phyloP scores from a whole-genome alignment of 2,888 invertebrate species.

The Euzophera pinguis region DNA sequence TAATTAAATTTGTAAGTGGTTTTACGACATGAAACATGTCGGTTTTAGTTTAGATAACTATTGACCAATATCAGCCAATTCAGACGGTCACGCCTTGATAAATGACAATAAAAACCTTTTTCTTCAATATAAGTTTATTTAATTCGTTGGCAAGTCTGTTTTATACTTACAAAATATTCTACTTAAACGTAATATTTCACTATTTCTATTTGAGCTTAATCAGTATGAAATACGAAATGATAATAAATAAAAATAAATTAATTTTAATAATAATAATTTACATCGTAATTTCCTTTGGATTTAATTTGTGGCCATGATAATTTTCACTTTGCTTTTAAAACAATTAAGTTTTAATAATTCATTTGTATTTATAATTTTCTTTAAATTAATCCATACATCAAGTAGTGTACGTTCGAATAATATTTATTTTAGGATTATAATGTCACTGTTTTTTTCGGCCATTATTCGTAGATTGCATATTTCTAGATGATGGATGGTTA shows the following conservation, averaged over 20 bases:
- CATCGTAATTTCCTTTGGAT: constrained; percentile 65
- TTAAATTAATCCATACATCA: neutral
- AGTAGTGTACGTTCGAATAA: neutral
- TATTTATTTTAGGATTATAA: neutral
- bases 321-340: neutral
- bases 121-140: constrained; percentile 20
- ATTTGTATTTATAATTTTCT: neutral
- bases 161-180: constrained; percentile 13
- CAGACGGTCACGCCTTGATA: neutral
- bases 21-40: constrained; percentile 12
- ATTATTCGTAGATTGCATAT: constrained; percentile 34
- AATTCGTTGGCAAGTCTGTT: constrained; percentile 47
- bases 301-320: constrained; percentile 34
- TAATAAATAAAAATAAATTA: constrained; percentile 40
- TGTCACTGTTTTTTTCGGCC: constrained; percentile 30
- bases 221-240: constrained; percentile 22
- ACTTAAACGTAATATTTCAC: constrained; percentile 3
- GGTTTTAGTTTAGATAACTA: constrained; percentile 4
- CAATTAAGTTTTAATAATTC: too few relatives aligned
- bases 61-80: constrained; percentile 8
- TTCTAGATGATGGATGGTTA: constrained; percentile 49
- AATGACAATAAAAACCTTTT: constrained; percentile 16
- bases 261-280: constrained; percentile 38
- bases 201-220: constrained; percentile 20
- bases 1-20: constrained; percentile 11